phyloP scores from a whole-genome alignment of 37 sponge, comb jelly and placozoan species.

The Aphrocallistes beatrix region DNA sequence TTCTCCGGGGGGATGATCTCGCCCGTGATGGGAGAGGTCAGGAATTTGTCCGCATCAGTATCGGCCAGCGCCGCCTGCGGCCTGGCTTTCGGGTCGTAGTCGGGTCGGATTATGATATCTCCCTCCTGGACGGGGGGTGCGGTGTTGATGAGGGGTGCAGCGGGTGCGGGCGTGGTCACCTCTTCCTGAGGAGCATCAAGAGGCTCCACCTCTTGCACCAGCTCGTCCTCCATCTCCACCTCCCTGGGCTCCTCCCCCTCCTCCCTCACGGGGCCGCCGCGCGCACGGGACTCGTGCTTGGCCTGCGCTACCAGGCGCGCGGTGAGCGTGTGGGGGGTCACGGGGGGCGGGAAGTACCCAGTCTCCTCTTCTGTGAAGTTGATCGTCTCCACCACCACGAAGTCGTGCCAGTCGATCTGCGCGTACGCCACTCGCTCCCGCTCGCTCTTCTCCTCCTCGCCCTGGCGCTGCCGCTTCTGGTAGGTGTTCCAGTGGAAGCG shows the following conservation, averaged over 20 bases:
- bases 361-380: conserved; percentile 77
- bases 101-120: conserved; percentile 45
- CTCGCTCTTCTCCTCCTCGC: conserved; percentile 69
- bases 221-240: conserved; percentile 84
- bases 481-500: conserved; percentile 66
- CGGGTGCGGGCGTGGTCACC: conserved; percentile 21
- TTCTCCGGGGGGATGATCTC: conserved; percentile 74
- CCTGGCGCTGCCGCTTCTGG: conserved; percentile 52
- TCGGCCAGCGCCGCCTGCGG: not conserved
- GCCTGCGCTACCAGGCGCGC: conserved; percentile 73
- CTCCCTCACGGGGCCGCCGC: conserved; percentile 9
- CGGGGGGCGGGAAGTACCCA: conserved; percentile 86
- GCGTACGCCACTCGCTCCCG: conserved; percentile 90
- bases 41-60: conserved; percentile 33
- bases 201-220: not conserved
- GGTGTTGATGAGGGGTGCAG: not conserved
- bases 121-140: conserved; percentile 24
- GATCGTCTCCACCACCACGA: conserved; percentile 91
- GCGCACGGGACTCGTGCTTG: conserved; percentile 52
- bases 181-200: not conserved
- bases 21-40: conserved; percentile 90
- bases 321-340: conserved; percentile 70
- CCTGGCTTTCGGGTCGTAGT: conserved; percentile 78
- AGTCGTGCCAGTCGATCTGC: conserved; percentile 96
- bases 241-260: conserved; percentile 58